Conservation (phyloP, 2,888 invertebrate species). For the Aphodius sticticus region DNA sequence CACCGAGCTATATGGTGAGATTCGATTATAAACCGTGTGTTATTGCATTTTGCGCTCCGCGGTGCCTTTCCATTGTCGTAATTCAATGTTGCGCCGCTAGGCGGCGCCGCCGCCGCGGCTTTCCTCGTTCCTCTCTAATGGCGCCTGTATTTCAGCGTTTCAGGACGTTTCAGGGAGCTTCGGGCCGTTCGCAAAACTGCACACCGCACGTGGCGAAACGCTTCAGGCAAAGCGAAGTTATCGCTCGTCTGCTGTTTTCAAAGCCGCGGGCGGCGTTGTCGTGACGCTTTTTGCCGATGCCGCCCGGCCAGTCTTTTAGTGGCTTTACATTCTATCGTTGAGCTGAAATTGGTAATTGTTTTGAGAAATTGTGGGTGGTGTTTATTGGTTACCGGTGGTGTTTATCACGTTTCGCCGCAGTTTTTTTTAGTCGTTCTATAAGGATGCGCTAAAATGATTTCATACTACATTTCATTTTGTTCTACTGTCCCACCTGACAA, state of each 20-base stretch:
- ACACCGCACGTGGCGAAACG: background rate
- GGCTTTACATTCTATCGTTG: background rate
- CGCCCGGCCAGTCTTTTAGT: background rate
- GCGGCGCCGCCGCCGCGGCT: background rate
- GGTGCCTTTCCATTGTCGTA: background rate
- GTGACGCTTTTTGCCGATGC: background rate
- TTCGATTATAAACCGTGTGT: slow-evolving; percentile 4
- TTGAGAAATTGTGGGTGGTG: background rate
- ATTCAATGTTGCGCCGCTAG: background rate
- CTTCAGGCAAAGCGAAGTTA: background rate
- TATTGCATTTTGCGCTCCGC: background rate
- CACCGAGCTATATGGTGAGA: background rate
- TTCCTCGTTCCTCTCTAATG: background rate
- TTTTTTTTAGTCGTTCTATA: too few relatives aligned
- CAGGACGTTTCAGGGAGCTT: background rate
- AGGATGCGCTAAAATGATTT: too few relatives aligned
- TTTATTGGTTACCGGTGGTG: background rate
- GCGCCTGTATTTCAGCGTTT: background rate
- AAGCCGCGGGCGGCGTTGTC: background rate
- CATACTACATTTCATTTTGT: too few relatives aligned
- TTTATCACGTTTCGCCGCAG: too few relatives aligned
- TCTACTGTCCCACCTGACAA: too few relatives aligned
- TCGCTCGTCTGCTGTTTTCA: background rate
- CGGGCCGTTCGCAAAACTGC: background rate
- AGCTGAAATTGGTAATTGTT: background rate